Base-by-base conservation (phyloP, 37 sponge, comb jelly and placozoan genomes). In the Ephydatia muelleri region DNA sequence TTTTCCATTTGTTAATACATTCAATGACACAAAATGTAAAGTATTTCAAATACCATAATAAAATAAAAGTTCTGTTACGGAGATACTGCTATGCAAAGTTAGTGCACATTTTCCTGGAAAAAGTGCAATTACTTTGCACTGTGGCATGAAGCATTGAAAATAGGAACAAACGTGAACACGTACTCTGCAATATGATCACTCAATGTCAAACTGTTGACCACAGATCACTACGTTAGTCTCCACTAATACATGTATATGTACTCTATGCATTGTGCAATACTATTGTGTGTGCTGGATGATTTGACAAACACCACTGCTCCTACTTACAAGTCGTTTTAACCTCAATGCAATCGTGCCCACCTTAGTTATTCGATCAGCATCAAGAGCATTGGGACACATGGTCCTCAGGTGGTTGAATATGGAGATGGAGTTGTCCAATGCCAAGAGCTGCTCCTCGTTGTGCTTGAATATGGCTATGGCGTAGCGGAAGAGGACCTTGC, bases 391-490 rank as follows among this genome's bases (percentile, higher is more conserved):
- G 72, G 86, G 83, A 25, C 89, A 90, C 70, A 97, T 91, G 22
- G 80, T 69, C 37, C 96, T 83, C 16, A 93, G 81, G 30, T 89
- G 80, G 80, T 95, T 97, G 84, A 91, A 97, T 28, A 95, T 86
- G 35, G 49, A 71, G 40, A 90, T 90, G 70, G 96, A 83, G 79
- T 88, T 90, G 49, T 79, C 75, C 19, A 34, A 29, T 11, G 48
- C 12, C 27, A 98, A 82, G 2, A 98, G 69, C 12, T 39, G 49
- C 29, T 98, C 99, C 57, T 98, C 94, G 82, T 92, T 86, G 43
- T 91, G 81, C 66, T 92, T 91, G 95, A 98, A 98, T 72, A 96
- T 90, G 82, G 99, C 96, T 8, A 98, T 84, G 67, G 99, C 96
- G 85, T 77, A 98, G 25, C 99, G 83, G 80, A 98, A 98, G 49